These are phyloP conservation scores for Tetramorium simillimum DNA, from an alignment of 1,140 invertebrate species.

Conservation along the genomic window DNA sequence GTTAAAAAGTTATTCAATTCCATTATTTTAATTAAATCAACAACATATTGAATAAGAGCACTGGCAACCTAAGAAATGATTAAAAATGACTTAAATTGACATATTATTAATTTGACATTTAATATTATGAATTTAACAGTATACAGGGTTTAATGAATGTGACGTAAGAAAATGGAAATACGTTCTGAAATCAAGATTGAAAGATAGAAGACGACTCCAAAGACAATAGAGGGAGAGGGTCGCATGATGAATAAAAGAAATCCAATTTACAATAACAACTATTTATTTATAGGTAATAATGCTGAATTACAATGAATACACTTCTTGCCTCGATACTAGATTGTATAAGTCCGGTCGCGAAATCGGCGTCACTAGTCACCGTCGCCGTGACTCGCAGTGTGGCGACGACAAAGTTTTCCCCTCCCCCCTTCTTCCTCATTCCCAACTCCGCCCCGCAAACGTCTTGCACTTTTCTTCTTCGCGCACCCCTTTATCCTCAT, in stretches of 20 bases:
- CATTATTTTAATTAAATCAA: too few species aligned
- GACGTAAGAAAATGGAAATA: background rate
- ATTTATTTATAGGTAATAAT: slow-evolving; percentile 86
- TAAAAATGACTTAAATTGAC: too few species aligned
- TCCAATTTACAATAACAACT: slow-evolving; percentile 84
- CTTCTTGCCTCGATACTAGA: slow-evolving; percentile 84
- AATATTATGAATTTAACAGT: too few species aligned
- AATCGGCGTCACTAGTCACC: slow-evolving; percentile 78
- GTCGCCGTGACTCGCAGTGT: slow-evolving; percentile 67
- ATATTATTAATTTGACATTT: too few species aligned
- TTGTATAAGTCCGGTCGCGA: slow-evolving; percentile 80
- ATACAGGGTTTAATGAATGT: background rate
- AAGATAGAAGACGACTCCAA: background rate
- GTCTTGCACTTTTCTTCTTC: background rate
- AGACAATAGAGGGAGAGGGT: background rate
- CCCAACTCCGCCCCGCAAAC: slow-evolving; percentile 45
- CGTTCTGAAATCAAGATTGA: background rate
- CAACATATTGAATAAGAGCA: too few species aligned
- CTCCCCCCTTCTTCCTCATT: background rate
- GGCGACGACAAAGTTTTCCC: slow-evolving; percentile 56
- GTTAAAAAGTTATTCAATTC: too few species aligned
- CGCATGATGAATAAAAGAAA: background rate
- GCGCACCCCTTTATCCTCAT: background rate
- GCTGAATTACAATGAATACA: slow-evolving; percentile 86
- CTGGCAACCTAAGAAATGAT: too few species aligned